phyloP scores from a whole-genome alignment of 2,888 invertebrate species.

The Drosophila eohydei region DNA sequence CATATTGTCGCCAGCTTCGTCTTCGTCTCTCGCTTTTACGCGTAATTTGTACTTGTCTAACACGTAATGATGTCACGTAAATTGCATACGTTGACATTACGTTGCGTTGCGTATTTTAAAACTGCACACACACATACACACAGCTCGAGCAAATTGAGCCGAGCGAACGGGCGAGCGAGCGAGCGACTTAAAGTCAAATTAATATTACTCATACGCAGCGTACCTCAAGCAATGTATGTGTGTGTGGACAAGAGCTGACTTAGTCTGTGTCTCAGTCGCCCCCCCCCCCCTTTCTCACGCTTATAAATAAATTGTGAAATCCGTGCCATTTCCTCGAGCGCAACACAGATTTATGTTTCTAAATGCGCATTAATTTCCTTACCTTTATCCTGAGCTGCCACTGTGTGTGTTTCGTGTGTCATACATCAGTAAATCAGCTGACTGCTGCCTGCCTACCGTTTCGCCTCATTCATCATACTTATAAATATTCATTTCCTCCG shows the following conservation, averaged over 20 bases:
- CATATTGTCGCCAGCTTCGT: conserved; percentile 72
- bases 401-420: conserved; percentile 58
- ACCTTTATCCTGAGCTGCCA: conserved; percentile 67
- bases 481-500: conserved; percentile 78
- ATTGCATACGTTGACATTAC: conserved; percentile 77
- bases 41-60: conserved; percentile 82
- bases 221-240: conserved; percentile 22
- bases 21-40: conserved; percentile 41
- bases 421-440: conserved; percentile 78
- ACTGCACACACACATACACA: conserved; percentile 37
- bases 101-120: conserved; percentile 68
- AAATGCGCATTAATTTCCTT: conserved; percentile 80
- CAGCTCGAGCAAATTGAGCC: conserved; percentile 52
- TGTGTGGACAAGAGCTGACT: conserved; percentile 29
- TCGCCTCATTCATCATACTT: conserved; percentile 77
- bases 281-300: not conserved
- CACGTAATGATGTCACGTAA: conserved; percentile 82
- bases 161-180: conserved; percentile 28
- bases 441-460: conserved; percentile 48
- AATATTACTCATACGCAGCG: conserved; percentile 75
- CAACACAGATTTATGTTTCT: conserved; percentile 78
- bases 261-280: conserved; percentile 3
- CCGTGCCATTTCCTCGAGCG: conserved; percentile 67
- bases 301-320: conserved; percentile 72
- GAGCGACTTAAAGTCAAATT: conserved; percentile 75